Evolutionary conservation across 2,888 invertebrate species (phyloP).

Genomic region (Thysanoteuthis rhombus): DNA sequence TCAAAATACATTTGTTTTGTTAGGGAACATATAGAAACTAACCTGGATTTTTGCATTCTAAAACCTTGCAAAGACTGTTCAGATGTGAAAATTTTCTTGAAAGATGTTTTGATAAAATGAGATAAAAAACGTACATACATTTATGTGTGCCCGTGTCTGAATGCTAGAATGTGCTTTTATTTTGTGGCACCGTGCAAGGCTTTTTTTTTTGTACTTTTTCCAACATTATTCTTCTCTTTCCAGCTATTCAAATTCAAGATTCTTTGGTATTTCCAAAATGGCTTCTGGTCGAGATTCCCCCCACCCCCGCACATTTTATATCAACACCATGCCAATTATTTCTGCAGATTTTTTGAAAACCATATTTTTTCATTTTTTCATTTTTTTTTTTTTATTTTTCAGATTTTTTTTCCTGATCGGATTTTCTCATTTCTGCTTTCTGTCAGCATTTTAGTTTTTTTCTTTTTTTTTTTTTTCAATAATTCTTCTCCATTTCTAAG

Average conservation of each 20-base stretch:
- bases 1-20: no score
- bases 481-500: background rate
- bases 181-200: background rate
- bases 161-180: background rate
- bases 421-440: background rate
- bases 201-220: background rate
- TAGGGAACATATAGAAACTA: no score
- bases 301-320: background rate
- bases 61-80: no score
- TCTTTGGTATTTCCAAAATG: conserved; percentile 12
- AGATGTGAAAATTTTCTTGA: no score
- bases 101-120: no score
- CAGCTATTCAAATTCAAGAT: background rate
- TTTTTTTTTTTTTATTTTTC: no score
- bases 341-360: background rate
- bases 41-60: no score
- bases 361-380: background rate
- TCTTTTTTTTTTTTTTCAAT: background rate
- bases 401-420: background rate
- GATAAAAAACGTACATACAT: background rate
- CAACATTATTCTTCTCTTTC: background rate
- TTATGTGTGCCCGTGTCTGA: background rate
- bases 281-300: background rate
- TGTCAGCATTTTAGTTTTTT: background rate
- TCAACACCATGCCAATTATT: background rate